Percentiles rank a stretch among this genome's conserved stretches.
Conservation (phyloP, 2,113 vertebrate genomes). For the Hippocampus abdominalis region DNA sequence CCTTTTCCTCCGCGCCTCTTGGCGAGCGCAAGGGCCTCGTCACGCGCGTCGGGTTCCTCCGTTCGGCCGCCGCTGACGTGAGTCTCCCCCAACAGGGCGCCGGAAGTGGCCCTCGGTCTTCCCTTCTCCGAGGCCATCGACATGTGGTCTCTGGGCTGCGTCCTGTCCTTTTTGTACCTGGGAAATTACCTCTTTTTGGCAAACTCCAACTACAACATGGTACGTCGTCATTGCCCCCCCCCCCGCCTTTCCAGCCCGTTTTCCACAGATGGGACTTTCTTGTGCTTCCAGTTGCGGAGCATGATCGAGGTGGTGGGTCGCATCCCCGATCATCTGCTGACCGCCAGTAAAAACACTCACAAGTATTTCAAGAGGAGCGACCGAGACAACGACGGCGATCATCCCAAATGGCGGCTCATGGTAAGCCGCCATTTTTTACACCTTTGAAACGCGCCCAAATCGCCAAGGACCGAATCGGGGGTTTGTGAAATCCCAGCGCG, state of each 20-base stretch:
- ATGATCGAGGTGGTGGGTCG: slow-evolving; percentile 5
- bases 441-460: too few species aligned
- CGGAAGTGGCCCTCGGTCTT: slow-evolving; percentile 3
- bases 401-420: slow-evolving; percentile 6
- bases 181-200: slow-evolving; percentile 7
- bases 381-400: slow-evolving; percentile 3
- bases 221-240: not conserved
- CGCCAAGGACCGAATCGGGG: not conserved
- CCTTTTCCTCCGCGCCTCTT: too few species aligned
- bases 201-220: slow-evolving; percentile 12
- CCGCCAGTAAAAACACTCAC: not conserved
- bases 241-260: too few species aligned
- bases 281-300: not conserved
- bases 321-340: slow-evolving; percentile 2
- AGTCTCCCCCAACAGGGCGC: not conserved
- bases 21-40: too few species aligned
- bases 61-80: too few species aligned
- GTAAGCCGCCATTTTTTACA: not conserved
- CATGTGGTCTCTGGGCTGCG: slow-evolving; percentile 12
- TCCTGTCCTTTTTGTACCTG: slow-evolving; percentile 6
- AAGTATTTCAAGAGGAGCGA: slow-evolving; percentile 5
- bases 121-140: slow-evolving; percentile 13
- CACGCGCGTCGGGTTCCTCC: too few species aligned
- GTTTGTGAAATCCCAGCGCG: not conserved
- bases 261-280: not conserved